Conservation (phyloP, 2,888 invertebrate species). For the Eretmocerus hayati region DNA sequence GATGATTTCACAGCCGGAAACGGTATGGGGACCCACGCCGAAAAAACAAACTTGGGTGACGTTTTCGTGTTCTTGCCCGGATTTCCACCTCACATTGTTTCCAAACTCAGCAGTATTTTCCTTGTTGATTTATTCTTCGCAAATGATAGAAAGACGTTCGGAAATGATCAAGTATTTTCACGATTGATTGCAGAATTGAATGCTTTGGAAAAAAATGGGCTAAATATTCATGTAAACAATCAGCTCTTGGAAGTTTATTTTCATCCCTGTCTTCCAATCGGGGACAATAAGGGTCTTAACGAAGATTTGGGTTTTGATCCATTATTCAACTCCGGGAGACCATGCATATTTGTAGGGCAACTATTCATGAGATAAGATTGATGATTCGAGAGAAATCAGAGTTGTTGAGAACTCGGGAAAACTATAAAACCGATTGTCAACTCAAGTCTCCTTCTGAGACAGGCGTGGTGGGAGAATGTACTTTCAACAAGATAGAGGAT, state of each 20-base stretch:
- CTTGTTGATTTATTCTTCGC: background rate
- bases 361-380: background rate
- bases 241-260: background rate
- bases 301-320: conserved; percentile 2
- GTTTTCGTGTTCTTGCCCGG: background rate
- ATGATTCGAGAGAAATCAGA: background rate
- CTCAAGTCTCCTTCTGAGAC: background rate
- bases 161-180: background rate
- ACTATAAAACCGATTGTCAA: conserved; percentile 1
- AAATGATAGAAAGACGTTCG: background rate
- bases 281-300: background rate
- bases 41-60: background rate
- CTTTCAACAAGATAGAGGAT: background rate
- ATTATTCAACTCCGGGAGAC: background rate
- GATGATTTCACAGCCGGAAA: conserved; percentile 3
- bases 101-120: background rate
- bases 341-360: conserved; percentile 3
- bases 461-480: background rate
- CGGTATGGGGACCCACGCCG: background rate
- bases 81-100: background rate
- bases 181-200: background rate
- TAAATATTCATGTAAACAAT: background rate
- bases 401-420: background rate
- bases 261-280: background rate
- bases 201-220: background rate